phyloP scores from a whole-genome alignment of 2,797 vertebrate genomes.

The Bradypus variegatus region DNA sequence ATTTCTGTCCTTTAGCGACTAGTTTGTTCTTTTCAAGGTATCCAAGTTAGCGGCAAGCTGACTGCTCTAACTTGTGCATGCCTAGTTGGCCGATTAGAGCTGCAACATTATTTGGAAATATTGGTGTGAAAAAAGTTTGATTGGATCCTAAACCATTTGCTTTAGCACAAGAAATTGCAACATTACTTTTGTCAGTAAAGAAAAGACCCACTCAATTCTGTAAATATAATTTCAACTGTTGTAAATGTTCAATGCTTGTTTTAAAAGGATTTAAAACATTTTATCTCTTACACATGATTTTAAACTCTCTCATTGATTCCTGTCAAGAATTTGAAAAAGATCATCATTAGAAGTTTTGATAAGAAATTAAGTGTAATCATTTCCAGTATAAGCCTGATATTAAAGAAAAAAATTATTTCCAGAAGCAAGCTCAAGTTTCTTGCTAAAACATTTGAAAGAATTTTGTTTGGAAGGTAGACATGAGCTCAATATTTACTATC shows the following conservation, averaged over 20 bases:
- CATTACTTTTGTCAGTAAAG: neutral
- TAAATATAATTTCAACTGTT: conserved; percentile 30
- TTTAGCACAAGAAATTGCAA: conserved; percentile 6
- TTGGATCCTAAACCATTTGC: neutral
- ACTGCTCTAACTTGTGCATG: neutral
- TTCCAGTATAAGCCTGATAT: conserved; percentile 36
- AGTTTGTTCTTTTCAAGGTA: neutral
- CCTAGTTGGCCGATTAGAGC: neutral
- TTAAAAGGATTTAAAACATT: conserved; percentile 30
- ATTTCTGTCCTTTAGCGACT: neutral
- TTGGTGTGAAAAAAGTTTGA: neutral
- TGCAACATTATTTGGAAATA: neutral
- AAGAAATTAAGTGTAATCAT: conserved; percentile 35
- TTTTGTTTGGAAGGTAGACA: conserved; percentile 48
- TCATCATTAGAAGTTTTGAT: conserved; percentile 36
- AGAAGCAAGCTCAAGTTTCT: conserved; percentile 50
- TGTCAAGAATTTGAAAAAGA: conserved; percentile 47
- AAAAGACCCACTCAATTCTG: neutral
- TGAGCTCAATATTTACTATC: conserved; percentile 50
- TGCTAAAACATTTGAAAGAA: conserved; percentile 45
- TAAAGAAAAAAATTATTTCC: conserved; percentile 17
- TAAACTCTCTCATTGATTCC: conserved; percentile 9
- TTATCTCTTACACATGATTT: conserved; percentile 2
- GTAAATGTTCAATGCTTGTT: conserved; percentile 17
- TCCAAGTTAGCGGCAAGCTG: neutral